Conservation (phyloP, 2,797 vertebrate genomes). For the Labeo calbasu region DNA sequence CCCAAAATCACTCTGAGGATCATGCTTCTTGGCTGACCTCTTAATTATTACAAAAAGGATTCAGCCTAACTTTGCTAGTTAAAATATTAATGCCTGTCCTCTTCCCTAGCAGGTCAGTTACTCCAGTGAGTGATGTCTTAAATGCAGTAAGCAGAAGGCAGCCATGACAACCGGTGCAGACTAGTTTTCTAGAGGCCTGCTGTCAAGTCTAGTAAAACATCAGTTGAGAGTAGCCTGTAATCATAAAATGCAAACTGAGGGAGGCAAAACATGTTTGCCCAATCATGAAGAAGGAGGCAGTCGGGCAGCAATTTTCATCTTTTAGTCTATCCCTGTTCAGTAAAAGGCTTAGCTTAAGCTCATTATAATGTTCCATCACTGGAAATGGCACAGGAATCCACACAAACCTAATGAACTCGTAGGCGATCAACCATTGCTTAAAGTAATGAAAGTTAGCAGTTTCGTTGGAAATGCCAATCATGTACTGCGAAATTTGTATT, state of each 20-base stretch:
- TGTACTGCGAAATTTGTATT: not conserved
- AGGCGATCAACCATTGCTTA: not conserved
- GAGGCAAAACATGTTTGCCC: not conserved
- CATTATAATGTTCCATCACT: constrained; percentile 31
- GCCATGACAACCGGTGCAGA: constrained; percentile 24
- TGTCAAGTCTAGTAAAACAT: constrained; percentile 4
- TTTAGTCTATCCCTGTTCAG: not conserved
- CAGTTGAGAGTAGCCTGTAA: not conserved
- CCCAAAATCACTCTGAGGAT: not conserved
- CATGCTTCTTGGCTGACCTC: not conserved
- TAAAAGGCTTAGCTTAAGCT: constrained; percentile 54
- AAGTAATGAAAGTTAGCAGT: not conserved
- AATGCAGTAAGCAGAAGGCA: not conserved
- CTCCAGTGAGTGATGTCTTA: not conserved
- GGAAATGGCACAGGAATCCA: constrained; percentile 32
- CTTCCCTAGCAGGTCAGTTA: not conserved
- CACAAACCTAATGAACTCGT: not conserved
- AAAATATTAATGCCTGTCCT: not conserved
- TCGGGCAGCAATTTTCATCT: constrained; percentile 8
- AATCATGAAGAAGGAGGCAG: not conserved
- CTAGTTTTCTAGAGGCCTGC: constrained; percentile 37
- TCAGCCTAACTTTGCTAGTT: not conserved
- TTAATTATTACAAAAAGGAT: constrained; percentile 17
- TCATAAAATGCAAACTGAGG: not conserved
- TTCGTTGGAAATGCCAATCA: not conserved